phyloP scores from a whole-genome alignment of 2,113 vertebrate genomes.

The Gallinago paraguaiae region DNA sequence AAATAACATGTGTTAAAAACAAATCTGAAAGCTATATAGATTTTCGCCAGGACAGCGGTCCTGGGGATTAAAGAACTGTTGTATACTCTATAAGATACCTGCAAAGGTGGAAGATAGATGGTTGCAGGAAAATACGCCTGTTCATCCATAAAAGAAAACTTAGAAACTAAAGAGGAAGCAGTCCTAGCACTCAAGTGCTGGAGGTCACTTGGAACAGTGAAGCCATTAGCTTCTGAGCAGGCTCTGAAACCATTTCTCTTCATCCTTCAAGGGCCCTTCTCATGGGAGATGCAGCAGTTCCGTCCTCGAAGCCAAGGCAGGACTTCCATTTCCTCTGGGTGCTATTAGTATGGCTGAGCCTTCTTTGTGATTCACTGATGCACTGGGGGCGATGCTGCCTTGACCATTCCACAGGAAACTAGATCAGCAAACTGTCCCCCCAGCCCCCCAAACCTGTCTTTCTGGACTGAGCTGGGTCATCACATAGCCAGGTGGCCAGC shows the following conservation, averaged over 20 bases:
- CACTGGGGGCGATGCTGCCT: background rate
- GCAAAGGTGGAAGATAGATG: background rate
- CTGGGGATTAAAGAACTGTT: background rate
- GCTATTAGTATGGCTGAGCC: background rate
- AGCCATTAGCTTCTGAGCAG: background rate
- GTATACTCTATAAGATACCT: background rate
- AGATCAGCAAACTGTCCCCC: fast-evolving
- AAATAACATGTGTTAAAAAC: background rate
- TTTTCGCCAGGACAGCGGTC: background rate
- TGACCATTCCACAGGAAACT: background rate
- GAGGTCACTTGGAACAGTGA: background rate
- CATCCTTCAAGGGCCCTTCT: background rate
- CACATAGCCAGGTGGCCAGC: background rate
- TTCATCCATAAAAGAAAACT: background rate
- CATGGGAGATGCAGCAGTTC: background rate
- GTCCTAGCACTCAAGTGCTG: background rate
- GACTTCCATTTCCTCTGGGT: background rate
- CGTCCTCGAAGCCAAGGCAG: background rate
- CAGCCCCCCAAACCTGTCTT: background rate
- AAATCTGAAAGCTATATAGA: background rate
- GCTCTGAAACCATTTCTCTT: background rate
- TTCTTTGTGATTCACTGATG: background rate
- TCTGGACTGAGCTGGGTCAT: background rate
- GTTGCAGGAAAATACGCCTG: background rate
- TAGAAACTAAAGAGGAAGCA: background rate